Evolutionary conservation across 2,113 vertebrate species (phyloP).

Genomic region (Apus apus): DNA sequence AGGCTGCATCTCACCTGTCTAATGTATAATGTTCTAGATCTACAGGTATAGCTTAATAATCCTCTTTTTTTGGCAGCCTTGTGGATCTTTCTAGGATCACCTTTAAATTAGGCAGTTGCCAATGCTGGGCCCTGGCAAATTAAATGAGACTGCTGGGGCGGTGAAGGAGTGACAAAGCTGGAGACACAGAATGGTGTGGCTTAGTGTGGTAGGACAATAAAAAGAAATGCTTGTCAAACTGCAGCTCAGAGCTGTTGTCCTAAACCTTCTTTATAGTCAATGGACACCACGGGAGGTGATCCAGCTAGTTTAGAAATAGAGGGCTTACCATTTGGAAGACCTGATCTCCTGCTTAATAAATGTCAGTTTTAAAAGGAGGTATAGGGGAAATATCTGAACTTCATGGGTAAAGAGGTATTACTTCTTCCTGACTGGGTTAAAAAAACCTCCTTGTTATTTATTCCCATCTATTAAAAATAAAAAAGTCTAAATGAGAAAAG

Average conservation of each 20-base stretch:
- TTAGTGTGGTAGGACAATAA: not conserved
- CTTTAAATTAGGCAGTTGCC: not conserved
- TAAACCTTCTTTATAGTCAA: not conserved
- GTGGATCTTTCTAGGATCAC: not conserved
- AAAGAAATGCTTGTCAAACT: not conserved
- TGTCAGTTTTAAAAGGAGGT: not conserved
- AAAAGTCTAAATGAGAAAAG: not conserved
- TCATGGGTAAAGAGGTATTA: not conserved
- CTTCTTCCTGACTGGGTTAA: not conserved
- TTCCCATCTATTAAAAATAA: not conserved
- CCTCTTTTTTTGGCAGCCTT: not conserved
- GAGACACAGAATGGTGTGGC: not conserved
- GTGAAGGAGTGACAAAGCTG: not conserved
- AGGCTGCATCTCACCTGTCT: not conserved
- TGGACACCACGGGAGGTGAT: not conserved
- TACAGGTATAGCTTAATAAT: not conserved
- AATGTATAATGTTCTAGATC: not conserved
- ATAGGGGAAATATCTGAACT: not conserved
- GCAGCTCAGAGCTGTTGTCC: not conserved
- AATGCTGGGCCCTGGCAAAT: too few relatives aligned
- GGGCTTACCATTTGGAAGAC: not conserved
- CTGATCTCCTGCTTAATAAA: not conserved
- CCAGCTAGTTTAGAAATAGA: not conserved
- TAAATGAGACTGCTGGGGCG: rapidly evolving
- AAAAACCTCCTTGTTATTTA: not conserved